Conservation (phyloP, 2,888 invertebrate genomes). For the Linnaemya tessellans region DNA sequence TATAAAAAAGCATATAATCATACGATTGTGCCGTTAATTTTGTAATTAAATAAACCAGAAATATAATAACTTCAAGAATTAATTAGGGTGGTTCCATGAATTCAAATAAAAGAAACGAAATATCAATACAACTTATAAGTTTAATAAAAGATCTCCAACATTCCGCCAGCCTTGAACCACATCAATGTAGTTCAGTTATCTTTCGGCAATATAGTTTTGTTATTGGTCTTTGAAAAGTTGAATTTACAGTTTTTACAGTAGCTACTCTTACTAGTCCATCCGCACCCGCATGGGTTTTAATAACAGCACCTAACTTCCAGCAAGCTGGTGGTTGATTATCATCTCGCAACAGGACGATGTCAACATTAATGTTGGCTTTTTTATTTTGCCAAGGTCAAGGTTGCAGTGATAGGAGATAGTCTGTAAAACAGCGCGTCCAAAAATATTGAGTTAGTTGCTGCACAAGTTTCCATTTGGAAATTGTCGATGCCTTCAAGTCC, state of each 20-base stretch:
- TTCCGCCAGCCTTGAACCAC: slow-evolving; percentile 51
- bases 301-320: slow-evolving; percentile 33
- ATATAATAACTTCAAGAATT: too few species aligned
- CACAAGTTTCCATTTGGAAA: background rate
- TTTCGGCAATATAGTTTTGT: slow-evolving; percentile 34
- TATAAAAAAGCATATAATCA: too few species aligned
- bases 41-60: too few species aligned
- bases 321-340: slow-evolving; percentile 25
- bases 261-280: slow-evolving; percentile 13
- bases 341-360: slow-evolving; percentile 20
- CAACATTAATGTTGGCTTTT: slow-evolving; percentile 15
- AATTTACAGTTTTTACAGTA: slow-evolving; percentile 5
- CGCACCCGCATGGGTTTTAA: slow-evolving; percentile 46
- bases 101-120: too few species aligned
- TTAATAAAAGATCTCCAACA: too few species aligned
- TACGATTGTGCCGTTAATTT: too few species aligned
- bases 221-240: slow-evolving; percentile 9
- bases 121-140: too few species aligned
- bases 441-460: slow-evolving; percentile 2
- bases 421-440: slow-evolving; percentile 12
- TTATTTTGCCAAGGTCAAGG: slow-evolving; percentile 4
- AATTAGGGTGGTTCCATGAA: too few species aligned
- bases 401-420: background rate
- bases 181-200: slow-evolving; percentile 37
- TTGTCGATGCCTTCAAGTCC: background rate